Percentiles rank a stretch among this genome's conserved stretches.
phyloP scores from a whole-genome alignment of 2,113 vertebrate species.

The Carollia perspicillata region DNA sequence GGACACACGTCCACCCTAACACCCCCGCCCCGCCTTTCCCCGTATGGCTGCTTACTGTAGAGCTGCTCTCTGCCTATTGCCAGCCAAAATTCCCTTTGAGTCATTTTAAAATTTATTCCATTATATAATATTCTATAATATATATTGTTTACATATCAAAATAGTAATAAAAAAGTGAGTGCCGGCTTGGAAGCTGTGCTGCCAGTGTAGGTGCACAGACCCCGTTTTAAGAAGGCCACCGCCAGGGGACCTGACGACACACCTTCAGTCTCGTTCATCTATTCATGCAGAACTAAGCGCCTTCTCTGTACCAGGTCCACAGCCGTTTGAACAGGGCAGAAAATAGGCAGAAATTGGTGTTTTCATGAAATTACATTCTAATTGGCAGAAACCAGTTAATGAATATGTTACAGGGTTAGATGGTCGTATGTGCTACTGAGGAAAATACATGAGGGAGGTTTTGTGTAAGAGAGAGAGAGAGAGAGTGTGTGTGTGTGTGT shows the following conservation, averaged over 20 bases:
- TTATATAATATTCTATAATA: not conserved
- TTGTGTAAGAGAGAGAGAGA: no score
- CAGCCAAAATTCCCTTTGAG: not conserved
- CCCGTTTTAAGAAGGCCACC: not conserved
- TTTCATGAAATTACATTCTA: not conserved
- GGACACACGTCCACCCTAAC: not conserved
- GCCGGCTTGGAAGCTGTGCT: not conserved
- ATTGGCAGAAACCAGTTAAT: not conserved
- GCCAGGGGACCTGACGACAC: not conserved
- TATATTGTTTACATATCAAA: not conserved
- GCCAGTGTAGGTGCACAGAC: not conserved
- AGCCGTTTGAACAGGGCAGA: not conserved
- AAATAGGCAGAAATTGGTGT: not conserved
- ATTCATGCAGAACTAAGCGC: not conserved
- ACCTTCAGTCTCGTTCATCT: not conserved
- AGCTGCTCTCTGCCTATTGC: not conserved
- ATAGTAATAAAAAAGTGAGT: not conserved
- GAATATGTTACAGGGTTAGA: not conserved
- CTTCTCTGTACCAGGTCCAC: not conserved
- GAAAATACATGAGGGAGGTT: not conserved
- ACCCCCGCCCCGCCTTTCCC: not conserved
- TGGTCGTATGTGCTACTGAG: not conserved
- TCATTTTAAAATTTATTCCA: not conserved
- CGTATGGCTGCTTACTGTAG: not conserved
- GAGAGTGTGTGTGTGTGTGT: not conserved